Conservation (phyloP, 2,888 invertebrate genomes). For the Aphidoletes aphidimyza region DNA sequence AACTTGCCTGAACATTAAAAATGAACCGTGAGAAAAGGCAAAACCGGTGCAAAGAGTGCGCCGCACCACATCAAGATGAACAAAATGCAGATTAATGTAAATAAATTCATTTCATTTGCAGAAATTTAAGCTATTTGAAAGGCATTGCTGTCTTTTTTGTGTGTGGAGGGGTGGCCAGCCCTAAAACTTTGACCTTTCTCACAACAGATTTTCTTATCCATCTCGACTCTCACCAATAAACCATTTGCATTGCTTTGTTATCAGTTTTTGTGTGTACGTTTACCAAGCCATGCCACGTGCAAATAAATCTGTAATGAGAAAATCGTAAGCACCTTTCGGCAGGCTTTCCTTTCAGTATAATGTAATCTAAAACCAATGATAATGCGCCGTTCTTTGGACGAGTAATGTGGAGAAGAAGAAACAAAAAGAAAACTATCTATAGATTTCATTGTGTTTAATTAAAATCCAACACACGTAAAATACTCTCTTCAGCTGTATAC, state of each 20-base stretch:
- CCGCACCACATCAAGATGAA: not conserved
- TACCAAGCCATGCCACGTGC: too few species aligned
- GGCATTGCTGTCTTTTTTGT: too few species aligned
- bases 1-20: not conserved
- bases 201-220: too few species aligned
- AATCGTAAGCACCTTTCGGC: too few species aligned
- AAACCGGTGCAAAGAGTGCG: not conserved
- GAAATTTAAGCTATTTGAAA: not conserved
- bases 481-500: not conserved
- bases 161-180: too few species aligned
- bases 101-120: slow-evolving; percentile 16
- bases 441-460: slow-evolving; percentile 33
- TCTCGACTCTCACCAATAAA: too few species aligned
- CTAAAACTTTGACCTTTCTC: slow-evolving; percentile 12
- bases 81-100: slow-evolving; percentile 24
- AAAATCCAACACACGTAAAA: not conserved
- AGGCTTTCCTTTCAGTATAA: too few species aligned
- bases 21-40: not conserved
- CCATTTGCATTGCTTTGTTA: too few species aligned
- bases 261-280: too few species aligned
- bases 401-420: not conserved
- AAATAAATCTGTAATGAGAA: too few species aligned
- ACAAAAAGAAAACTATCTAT: slow-evolving; percentile 9
- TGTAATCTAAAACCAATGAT: slow-evolving; percentile 29
- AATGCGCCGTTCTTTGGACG: too few species aligned